Conservation (phyloP, 2,888 invertebrate species). For the Napeogenes inachia region DNA sequence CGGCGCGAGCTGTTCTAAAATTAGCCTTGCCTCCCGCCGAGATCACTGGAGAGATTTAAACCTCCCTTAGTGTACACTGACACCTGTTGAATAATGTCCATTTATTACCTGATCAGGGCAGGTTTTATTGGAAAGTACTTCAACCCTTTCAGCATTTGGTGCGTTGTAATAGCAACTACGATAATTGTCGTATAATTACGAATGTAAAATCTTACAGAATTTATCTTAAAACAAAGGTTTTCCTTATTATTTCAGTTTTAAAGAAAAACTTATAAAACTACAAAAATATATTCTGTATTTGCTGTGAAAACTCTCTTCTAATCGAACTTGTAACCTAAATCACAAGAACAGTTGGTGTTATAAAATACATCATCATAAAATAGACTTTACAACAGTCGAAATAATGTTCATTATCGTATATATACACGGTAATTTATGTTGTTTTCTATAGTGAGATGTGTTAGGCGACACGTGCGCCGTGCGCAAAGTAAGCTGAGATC, state of each 20-base stretch:
- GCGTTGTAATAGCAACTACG: too few relatives aligned
- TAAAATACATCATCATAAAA: constrained; percentile 5
- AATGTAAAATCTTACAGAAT: too few relatives aligned
- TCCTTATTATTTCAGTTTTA: background rate
- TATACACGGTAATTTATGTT: constrained; percentile 39
- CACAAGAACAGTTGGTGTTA: background rate
- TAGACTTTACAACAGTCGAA: constrained; percentile 15
- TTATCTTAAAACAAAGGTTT: background rate
- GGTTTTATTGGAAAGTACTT: too few relatives aligned
- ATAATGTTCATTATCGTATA: constrained; percentile 32
- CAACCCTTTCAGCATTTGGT: too few relatives aligned
- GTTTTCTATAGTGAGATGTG: constrained; percentile 40
- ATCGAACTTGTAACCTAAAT: constrained; percentile 1
- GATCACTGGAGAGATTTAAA: constrained; percentile 49
- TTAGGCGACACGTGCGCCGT: constrained; percentile 61
- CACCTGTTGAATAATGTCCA: constrained; percentile 64
- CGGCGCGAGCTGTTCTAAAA: constrained; percentile 67
- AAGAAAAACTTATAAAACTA: too few relatives aligned
- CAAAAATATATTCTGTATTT: constrained; percentile 34
- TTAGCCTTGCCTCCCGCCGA: constrained; percentile 60
- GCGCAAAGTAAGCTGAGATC: constrained; percentile 73
- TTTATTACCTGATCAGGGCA: constrained; percentile 41
- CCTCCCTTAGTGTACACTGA: constrained; percentile 1
- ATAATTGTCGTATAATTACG: too few relatives aligned
- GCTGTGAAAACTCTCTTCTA: too few relatives aligned